phyloP scores from a whole-genome alignment of 2,888 invertebrate genomes.

The Diaperis boleti region DNA sequence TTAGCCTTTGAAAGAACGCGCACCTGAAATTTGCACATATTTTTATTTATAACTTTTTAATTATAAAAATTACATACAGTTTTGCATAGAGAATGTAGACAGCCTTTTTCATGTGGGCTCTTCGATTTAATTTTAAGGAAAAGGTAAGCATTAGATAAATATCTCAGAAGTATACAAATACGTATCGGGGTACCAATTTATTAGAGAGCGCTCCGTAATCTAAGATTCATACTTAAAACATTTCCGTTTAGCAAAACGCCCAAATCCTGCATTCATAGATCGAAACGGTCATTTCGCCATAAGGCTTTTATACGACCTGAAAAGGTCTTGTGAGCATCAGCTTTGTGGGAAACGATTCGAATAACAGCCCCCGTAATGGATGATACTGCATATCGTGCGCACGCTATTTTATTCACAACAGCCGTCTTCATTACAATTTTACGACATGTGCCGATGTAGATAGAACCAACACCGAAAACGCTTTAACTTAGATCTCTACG shows the following conservation, averaged over 20 bases:
- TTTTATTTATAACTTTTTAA: too few relatives aligned
- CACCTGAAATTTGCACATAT: too few relatives aligned
- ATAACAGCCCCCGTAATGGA: constrained; percentile 29
- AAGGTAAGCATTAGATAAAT: too few relatives aligned
- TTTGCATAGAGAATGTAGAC: too few relatives aligned
- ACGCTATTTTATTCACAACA: constrained; percentile 27
- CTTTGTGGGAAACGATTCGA: constrained; percentile 26
- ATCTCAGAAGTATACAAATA: too few relatives aligned
- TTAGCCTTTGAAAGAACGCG: too few relatives aligned
- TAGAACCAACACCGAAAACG: constrained; percentile 1
- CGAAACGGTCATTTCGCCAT: constrained; percentile 12
- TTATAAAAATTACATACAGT: too few relatives aligned
- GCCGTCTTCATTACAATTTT: constrained; percentile 28
- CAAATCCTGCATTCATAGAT: constrained; percentile 11
- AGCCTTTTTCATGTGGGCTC: too few relatives aligned
- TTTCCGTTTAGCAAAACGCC: neutral
- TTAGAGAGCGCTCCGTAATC: neutral
- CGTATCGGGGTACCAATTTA: too few relatives aligned
- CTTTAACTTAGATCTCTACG: constrained; percentile 5
- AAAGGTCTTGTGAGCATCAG: constrained; percentile 11
- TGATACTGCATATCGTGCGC: constrained; percentile 25
- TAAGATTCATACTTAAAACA: constrained; percentile 7
- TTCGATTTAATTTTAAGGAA: too few relatives aligned
- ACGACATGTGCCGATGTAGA: constrained; percentile 1
- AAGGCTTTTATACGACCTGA: constrained; percentile 13